Percentiles rank a stretch among this genome's conserved stretches.
phyloP scores from a whole-genome alignment of 2,888 invertebrate genomes.

The Drosophila formosana region DNA sequence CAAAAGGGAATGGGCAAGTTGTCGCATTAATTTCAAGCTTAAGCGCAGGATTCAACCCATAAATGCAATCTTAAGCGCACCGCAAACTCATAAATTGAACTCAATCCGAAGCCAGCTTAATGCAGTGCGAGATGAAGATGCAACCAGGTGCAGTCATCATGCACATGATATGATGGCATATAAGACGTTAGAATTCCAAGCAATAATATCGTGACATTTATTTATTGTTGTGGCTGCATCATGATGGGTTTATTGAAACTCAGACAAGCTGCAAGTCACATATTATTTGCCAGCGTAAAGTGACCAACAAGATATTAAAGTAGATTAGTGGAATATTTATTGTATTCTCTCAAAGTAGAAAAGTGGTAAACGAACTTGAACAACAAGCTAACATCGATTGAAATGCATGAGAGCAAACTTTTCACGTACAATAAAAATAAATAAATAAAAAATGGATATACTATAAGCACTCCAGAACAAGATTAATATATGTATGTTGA shows the following conservation, averaged over 20 bases:
- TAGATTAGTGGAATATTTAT: background rate
- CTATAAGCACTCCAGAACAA: too few relatives aligned
- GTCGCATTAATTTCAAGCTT: constrained; percentile 74
- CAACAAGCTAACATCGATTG: background rate
- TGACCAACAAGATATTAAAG: background rate
- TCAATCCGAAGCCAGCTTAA: constrained; percentile 34
- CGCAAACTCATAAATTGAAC: constrained; percentile 60
- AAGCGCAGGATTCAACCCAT: constrained; percentile 49
- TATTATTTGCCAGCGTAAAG: background rate
- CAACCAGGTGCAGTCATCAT: constrained; percentile 42
- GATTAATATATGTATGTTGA: too few relatives aligned
- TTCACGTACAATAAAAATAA: too few relatives aligned
- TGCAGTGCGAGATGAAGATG: constrained; percentile 40
- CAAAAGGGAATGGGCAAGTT: constrained; percentile 28
- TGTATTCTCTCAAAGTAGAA: background rate
- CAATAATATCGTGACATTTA: constrained; percentile 32
- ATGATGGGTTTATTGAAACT: constrained; percentile 22
- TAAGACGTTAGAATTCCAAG: constrained; percentile 34
- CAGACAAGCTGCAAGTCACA: constrained; percentile 3
- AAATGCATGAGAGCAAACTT: background rate
- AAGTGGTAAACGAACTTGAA: background rate
- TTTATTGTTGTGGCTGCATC: constrained; percentile 37
- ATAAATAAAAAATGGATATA: too few relatives aligned
- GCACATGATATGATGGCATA: constrained; percentile 3
- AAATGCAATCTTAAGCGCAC: constrained; percentile 69